Base-by-base conservation (phyloP, 1,140 invertebrate species). In the Protaetia brevitarsis region DNA sequence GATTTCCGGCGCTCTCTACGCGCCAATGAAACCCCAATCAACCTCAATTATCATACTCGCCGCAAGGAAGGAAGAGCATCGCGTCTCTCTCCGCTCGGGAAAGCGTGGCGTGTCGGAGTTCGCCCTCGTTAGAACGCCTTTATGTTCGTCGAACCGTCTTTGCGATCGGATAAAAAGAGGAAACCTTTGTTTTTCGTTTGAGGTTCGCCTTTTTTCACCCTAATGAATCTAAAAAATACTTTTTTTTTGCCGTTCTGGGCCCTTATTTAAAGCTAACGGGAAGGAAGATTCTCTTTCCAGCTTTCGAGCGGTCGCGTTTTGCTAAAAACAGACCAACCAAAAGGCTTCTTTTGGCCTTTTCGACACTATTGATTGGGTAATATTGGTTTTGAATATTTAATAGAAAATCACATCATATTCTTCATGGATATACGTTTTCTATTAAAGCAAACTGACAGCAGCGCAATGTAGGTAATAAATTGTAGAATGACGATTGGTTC, bases 11-110 rank as follows among this genome's bases (percentile, higher is more conserved):
- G 66, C n/a, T n/a, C n/a, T n/a, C n/a, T n/a, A 45, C 59, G 60
- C 60, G 65, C 65, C 67, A 68, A 70, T 66, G 66, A 69, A 72
- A 70, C 69, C 67, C 66, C 69, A 72, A 72, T 72, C 69, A 70
- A 67, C 59, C 67, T 41, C 71, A 67, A 70, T 70, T 70, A 72
- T 72, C 65, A 68, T 68, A 69, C 64, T 65, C 66, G 68, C 66
- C 66, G 63, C 70, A 65, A 65, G 30, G 34, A 30, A 28, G 63
- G 13, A 45, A 2, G 37, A 13, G 8, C 16, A 6, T 19, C 37
- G 8, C 37, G 11, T n/a, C 37, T 8, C n/a, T 2, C 16, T 45
- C 23, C 13, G 3, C 4, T 4, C n/a, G 3, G 36, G 3, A 6
- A 16, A 2, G 23, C 3, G 23, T 13, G 37, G 37, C 2, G 37